These are phyloP conservation scores for Danio aesculapii DNA, from an alignment of 2,797 vertebrate genomes.

Conservation along the genomic window DNA sequence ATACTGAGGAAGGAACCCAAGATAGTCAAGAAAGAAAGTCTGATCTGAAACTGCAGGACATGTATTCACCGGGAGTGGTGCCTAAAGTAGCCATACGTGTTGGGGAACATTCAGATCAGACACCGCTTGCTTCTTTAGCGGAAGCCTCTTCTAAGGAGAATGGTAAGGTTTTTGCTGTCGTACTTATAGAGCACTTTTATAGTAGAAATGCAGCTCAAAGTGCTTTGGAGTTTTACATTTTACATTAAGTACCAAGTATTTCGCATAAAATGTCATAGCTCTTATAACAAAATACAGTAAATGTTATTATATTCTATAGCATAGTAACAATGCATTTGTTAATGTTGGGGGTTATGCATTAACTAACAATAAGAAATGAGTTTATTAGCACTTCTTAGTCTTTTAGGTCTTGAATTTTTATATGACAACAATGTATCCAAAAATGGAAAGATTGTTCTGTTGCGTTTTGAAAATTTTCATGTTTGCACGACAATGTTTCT, in stretches of 20 bases:
- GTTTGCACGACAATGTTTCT: no score
- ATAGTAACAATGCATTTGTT: no score
- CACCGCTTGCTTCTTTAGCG: neutral
- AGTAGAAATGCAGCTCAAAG: neutral
- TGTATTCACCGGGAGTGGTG: constrained; percentile 80
- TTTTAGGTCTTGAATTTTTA: no score
- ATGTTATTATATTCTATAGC: no score
- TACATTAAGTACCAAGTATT: no score
- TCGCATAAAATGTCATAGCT: neutral
- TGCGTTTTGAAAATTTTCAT: no score
- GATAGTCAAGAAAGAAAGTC: constrained; percentile 59
- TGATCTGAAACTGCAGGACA: constrained; percentile 80
- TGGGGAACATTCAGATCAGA: constrained; percentile 43
- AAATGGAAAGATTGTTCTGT: no score
- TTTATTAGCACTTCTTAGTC: no score
- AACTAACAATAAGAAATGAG: no score
- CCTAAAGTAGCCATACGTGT: constrained; percentile 80
- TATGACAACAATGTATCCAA: no score
- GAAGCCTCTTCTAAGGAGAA: constrained; percentile 40
- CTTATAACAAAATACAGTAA: neutral
- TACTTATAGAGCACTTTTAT: neutral
- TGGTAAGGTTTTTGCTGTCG: constrained; percentile 34
- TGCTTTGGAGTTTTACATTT: neutral
- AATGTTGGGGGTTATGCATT: no score
- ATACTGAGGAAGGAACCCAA: constrained; percentile 30